phyloP scores from a whole-genome alignment of 2,888 invertebrate genomes.

The Ormyrus rosae region DNA sequence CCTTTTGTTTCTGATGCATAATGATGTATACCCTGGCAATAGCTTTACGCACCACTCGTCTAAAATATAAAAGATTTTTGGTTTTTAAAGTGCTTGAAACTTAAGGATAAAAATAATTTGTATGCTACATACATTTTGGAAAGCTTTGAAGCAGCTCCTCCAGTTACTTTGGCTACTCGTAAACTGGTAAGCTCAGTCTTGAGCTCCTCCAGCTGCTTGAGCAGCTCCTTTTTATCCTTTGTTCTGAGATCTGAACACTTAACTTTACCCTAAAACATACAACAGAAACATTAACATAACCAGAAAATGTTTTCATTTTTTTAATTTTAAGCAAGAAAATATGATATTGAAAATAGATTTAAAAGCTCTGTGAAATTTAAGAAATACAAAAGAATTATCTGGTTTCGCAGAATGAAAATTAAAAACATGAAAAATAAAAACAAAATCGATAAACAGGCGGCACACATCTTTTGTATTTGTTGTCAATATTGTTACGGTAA shows the following conservation, averaged over 20 bases:
- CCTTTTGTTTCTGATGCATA: conserved; percentile 99
- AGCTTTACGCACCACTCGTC: conserved; percentile 98
- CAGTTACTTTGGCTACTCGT: conserved; percentile 98
- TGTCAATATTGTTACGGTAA: conserved; percentile 13
- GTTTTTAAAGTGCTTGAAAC: background rate
- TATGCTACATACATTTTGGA: conserved; percentile 92
- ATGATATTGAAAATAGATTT: background rate
- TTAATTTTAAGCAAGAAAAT: background rate
- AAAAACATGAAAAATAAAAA: conserved; percentile 2
- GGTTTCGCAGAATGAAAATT: background rate
- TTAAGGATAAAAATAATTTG: conserved; percentile 1
- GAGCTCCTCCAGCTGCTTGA: conserved; percentile 97
- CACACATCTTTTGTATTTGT: conserved; percentile 33
- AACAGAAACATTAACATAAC: conserved; percentile 26
- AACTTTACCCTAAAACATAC: conserved; percentile 80
- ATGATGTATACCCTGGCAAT: conserved; percentile 99
- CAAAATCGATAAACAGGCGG: background rate
- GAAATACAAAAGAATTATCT: too few relatives aligned
- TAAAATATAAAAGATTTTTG: conserved; percentile 75
- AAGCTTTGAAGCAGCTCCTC: conserved; percentile 98
- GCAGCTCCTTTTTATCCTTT: conserved; percentile 98
- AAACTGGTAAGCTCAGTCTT: conserved; percentile 97
- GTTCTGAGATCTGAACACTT: conserved; percentile 97
- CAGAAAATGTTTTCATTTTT: conserved; percentile 15
- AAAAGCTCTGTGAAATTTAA: too few relatives aligned